Conservation (phyloP, 1,140 invertebrate species). For the Magallana ariakensis region DNA sequence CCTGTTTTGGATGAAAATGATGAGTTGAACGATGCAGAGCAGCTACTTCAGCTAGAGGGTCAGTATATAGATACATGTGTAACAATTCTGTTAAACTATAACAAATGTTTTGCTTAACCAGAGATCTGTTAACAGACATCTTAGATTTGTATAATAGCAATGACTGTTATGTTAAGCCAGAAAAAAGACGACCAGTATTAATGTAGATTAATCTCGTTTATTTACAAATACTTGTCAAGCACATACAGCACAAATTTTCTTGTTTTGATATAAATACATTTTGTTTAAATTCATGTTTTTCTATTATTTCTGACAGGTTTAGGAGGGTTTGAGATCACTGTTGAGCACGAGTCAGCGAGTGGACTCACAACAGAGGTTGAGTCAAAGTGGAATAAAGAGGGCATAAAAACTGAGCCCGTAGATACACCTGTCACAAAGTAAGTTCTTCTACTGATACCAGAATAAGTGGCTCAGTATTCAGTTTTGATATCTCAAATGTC, state of each 20-base stretch:
- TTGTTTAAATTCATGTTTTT: too few species aligned
- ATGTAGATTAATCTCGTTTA: too few species aligned
- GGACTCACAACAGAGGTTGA: conserved; percentile 75
- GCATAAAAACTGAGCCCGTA: conserved; percentile 62
- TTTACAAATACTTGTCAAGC: too few species aligned
- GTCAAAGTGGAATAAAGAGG: conserved; percentile 70
- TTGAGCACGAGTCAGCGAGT: conserved; percentile 74
- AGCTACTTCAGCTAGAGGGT: conserved; percentile 76
- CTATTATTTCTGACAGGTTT: conserved; percentile 62
- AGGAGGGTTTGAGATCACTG: conserved; percentile 75
- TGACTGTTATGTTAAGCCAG: too few species aligned
- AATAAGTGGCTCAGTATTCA: background rate
- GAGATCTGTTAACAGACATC: too few species aligned
- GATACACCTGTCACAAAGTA: conserved; percentile 29
- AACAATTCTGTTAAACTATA: background rate
- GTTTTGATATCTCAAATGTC: background rate
- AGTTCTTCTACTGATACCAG: conserved; percentile 8
- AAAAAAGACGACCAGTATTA: too few species aligned
- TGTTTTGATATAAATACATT: too few species aligned
- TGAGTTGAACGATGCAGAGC: conserved; percentile 74
- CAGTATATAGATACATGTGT: conserved; percentile 41
- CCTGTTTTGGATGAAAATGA: conserved; percentile 77
- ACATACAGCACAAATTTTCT: too few species aligned
- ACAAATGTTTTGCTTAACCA: too few species aligned
- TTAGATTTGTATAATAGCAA: too few species aligned